Evolutionary conservation across 2,113 vertebrate genomes (phyloP), one percentile per base, ranked within the genome.

Genomic region (Perca schrenkii): DNA sequence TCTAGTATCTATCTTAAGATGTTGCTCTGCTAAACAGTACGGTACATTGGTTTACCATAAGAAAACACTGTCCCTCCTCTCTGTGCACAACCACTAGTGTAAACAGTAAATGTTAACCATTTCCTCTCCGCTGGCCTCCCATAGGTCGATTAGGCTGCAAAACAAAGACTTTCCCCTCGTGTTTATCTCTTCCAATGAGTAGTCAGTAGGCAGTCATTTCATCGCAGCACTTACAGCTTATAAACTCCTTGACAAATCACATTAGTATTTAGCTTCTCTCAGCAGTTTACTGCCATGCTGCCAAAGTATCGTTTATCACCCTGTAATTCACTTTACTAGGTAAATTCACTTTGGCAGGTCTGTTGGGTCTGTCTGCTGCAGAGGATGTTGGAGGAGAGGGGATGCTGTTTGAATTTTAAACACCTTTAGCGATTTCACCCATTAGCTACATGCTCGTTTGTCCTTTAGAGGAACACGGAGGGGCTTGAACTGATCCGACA

Each of bases 231-330:
- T 96, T 94, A 95, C 82, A 85, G 91, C 87, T 91, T 94, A 93
- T 93, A 95, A 94, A 95, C 92, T 94, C 90, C 85, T 92, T 90
- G 86, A 86, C 88, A 94, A 95, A 96, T 95, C 75, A 75, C 86
- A 95, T 95, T 95, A 95, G 87, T 77, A 88, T 94, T 95, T 93
- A 92, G 94, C 95, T 92, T 94, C 93, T 89, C 92, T 94, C 94
- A 94, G 94, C 93, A 95, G 92, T 94, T 92, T 91, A 78, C 87
- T 80, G 92, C 89, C 85, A 87, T 90, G 90, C 82, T 89, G 94
- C 90, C 90, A 93, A 93, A 90, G 93, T 93, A 94, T 94, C 93
- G 47, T 93, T 94, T 93, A 95, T 93, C 94, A 90, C 89, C 69
- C 84, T 65, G 77, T 95, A 95, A 95, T 94, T 94, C 92, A 93